phyloP scores from a whole-genome alignment of 1,140 invertebrate species.

The Zelostemma sp. region DNA sequence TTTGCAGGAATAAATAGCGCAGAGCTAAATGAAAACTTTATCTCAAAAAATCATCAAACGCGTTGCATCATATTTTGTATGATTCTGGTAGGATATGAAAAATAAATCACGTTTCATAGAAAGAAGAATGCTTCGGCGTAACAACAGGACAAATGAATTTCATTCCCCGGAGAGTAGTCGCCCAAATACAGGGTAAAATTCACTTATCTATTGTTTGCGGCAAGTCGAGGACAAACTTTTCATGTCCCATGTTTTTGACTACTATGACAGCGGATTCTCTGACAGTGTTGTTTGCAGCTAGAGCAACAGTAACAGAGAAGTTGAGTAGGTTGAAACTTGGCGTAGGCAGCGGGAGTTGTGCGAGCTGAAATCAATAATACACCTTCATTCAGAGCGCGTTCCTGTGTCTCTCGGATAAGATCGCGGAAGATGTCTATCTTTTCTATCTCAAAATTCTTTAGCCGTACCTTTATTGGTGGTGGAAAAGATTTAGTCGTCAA shows the following conservation, averaged over 20 bases:
- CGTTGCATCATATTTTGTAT: too few species aligned
- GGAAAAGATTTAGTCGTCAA: conserved; percentile 2
- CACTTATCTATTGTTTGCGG: conserved; percentile 13
- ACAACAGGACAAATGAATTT: not conserved
- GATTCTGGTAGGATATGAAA: too few species aligned
- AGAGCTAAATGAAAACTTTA: too few species aligned
- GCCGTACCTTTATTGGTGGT: not conserved
- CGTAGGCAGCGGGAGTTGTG: conserved; percentile 20
- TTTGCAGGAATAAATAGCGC: not conserved
- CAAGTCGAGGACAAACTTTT: conserved; percentile 23
- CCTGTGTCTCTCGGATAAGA: conserved; percentile 7
- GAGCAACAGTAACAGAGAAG: conserved; percentile 14
- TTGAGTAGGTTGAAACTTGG: conserved; percentile 12
- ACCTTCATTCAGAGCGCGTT: conserved; percentile 51
- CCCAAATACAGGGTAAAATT: not conserved
- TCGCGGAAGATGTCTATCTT: conserved; percentile 2
- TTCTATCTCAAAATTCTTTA: not conserved
- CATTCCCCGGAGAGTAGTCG: conserved; percentile 3
- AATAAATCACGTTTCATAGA: not conserved
- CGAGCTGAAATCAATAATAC: conserved; percentile 62
- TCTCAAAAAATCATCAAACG: too few species aligned
- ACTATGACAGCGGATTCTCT: not conserved
- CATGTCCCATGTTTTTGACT: not conserved
- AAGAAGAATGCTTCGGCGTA: not conserved
- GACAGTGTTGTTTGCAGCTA: conserved; percentile 18